A percentile compares a stretch with the other conserved stretches of the same genome.
phyloP scores from a whole-genome alignment of 2,797 vertebrate genomes.

The Gobio occitaniae region DNA sequence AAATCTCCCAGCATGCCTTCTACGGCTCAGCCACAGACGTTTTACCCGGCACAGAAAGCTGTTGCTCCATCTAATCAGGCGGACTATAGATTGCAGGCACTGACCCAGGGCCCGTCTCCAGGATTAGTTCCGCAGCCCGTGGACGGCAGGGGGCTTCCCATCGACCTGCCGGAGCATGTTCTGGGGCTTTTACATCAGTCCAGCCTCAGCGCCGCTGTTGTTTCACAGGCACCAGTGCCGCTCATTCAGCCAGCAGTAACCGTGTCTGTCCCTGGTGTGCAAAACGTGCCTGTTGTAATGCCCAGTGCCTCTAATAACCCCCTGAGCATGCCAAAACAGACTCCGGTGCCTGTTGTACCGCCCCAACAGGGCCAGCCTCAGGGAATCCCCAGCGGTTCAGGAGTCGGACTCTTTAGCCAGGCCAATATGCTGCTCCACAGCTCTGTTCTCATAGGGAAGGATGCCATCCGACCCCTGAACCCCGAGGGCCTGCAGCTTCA shows the following conservation, averaged over 20 bases:
- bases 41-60: conserved; percentile 75
- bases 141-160: conserved; percentile 70
- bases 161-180: conserved; percentile 64
- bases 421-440: conserved; percentile 88
- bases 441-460: conserved; percentile 80
- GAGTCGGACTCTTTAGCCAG: conserved; percentile 75
- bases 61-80: conserved; percentile 69
- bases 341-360: conserved; percentile 59
- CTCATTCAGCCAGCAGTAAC: conserved; percentile 69
- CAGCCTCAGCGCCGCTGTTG: conserved; percentile 52
- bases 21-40: conserved; percentile 79
- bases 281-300: conserved; percentile 82
- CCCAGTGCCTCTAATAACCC: conserved; percentile 75
- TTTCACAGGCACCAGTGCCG: conserved; percentile 72
- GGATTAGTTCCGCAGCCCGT: conserved; percentile 68
- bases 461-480: conserved; percentile 83
- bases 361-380: conserved; percentile 77
- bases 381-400: conserved; percentile 66
- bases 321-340: conserved; percentile 80
- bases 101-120: conserved; percentile 74
- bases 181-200: conserved; percentile 69
- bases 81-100: conserved; percentile 85
- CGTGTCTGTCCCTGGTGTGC: conserved; percentile 73
- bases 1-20: conserved; percentile 77
- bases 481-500: conserved; percentile 83